A percentile compares a stretch with the other conserved stretches of the same genome.
Evolutionary conservation across 2,888 invertebrate species (phyloP).

Genomic region (Andrena bicolor): DNA sequence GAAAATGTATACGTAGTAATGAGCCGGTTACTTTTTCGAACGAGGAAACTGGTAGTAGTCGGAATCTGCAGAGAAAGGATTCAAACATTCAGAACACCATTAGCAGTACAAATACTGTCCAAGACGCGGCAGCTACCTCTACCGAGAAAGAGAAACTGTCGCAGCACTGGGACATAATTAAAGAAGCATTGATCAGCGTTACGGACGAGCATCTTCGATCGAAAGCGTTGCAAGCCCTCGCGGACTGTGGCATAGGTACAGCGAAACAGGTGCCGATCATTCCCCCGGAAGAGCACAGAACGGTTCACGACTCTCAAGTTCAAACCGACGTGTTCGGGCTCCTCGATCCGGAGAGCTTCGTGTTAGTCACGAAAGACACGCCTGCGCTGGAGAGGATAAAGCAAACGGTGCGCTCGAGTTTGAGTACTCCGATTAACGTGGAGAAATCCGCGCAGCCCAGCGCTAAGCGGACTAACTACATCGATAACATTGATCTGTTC

Average conservation of each 20-base stretch:
- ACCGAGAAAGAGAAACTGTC: slow-evolving; percentile 20
- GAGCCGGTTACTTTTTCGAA: background rate
- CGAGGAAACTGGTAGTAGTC: background rate
- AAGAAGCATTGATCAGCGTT: slow-evolving; percentile 77
- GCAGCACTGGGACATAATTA: slow-evolving; percentile 71
- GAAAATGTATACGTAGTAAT: background rate
- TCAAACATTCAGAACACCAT: background rate
- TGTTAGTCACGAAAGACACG: slow-evolving; percentile 57
- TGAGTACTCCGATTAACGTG: too few species aligned
- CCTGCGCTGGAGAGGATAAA: slow-evolving; percentile 61
- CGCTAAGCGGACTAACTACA: background rate
- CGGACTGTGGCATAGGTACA: slow-evolving; percentile 76
- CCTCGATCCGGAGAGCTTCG: slow-evolving; percentile 64
- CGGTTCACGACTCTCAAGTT: slow-evolving; percentile 68
- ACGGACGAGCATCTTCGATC: slow-evolving; percentile 73
- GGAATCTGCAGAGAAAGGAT: background rate
- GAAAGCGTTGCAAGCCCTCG: slow-evolving; percentile 77
- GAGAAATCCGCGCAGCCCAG: background rate
- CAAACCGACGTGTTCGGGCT: slow-evolving; percentile 79
- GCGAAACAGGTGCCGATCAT: slow-evolving; percentile 71
- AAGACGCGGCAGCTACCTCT: background rate
- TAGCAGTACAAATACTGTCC: background rate
- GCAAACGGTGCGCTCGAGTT: slow-evolving; percentile 14
- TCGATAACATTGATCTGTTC: background rate
- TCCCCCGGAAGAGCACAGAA: slow-evolving; percentile 46